Conservation (phyloP, 2,888 invertebrate genomes). For the Trachelus tabidus region DNA sequence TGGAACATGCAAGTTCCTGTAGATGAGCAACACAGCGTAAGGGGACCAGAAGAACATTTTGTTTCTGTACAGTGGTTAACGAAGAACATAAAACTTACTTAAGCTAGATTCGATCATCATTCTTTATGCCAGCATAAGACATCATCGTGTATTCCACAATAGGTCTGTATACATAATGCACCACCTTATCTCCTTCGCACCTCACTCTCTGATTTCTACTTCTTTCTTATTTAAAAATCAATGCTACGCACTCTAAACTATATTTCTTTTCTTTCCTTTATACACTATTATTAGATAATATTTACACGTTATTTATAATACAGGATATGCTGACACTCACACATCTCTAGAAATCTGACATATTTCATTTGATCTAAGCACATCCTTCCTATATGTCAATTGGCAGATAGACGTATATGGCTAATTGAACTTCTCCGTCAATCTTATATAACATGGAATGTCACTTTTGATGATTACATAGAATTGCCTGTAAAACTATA, state of each 20-base stretch:
- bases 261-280: constrained; percentile 31
- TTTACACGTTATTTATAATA: constrained; percentile 53
- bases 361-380: constrained; percentile 13
- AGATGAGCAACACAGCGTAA: neutral
- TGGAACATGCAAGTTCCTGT: neutral
- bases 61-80: neutral
- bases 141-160: constrained; percentile 26
- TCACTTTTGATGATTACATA: neutral
- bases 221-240: constrained; percentile 34
- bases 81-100: neutral
- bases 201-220: constrained; percentile 19
- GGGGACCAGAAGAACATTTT: neutral
- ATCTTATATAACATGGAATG: neutral
- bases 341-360: constrained; percentile 23
- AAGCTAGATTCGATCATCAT: constrained; percentile 9
- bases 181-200: neutral
- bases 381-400: neutral
- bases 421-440: neutral
- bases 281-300: constrained; percentile 51
- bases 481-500: neutral
- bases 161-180: neutral
- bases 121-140: constrained; percentile 23
- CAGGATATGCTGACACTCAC: constrained; percentile 45
- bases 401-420: neutral
- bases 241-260: constrained; percentile 33